phyloP scores from a whole-genome alignment of 2,797 vertebrate genomes.

The Danio choprae region DNA sequence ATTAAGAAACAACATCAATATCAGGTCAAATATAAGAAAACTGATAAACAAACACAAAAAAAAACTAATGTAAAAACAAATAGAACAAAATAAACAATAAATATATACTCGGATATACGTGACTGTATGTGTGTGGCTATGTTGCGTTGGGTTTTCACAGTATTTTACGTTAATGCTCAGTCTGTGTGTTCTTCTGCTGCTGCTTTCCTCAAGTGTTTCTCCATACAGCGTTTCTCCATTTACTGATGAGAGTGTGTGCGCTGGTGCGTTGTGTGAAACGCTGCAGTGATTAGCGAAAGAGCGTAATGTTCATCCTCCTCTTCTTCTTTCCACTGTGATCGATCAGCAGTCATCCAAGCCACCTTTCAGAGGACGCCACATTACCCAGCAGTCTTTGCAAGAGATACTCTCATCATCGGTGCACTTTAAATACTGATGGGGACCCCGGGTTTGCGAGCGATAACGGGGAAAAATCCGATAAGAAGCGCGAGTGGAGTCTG shows the following conservation, averaged over 20 bases:
- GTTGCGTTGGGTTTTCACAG: no score
- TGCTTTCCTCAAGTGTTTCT: background rate
- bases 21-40: no score
- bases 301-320: background rate
- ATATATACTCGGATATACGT: no score
- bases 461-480: background rate
- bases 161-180: background rate
- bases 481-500: background rate
- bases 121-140: no score
- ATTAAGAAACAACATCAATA: no score
- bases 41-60: no score
- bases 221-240: background rate
- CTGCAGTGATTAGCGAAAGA: slow-evolving; percentile 9
- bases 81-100: no score
- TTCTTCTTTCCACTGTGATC: background rate
- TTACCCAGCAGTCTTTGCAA: slow-evolving; percentile 14
- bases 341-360: slow-evolving; percentile 16
- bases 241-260: background rate
- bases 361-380: slow-evolving; percentile 21
- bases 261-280: background rate
- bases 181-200: background rate
- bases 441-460: background rate
- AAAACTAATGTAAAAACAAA: no score
- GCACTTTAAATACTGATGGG: slow-evolving; percentile 2
- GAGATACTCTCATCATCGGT: background rate